Conservation (phyloP, 2,888 invertebrate genomes). For the Biston betularia region DNA sequence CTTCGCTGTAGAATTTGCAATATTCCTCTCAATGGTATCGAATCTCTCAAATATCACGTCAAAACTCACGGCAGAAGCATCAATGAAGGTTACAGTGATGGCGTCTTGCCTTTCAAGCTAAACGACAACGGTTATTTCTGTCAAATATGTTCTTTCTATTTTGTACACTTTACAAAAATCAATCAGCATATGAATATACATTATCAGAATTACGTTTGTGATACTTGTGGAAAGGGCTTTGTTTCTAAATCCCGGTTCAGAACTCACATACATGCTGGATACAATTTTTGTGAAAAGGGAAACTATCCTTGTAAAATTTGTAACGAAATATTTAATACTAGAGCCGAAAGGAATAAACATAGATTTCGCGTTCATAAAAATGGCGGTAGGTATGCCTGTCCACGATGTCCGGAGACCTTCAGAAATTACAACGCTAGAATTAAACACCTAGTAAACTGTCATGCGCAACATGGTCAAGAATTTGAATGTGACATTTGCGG, state of each 20-base stretch:
- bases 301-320: constrained; percentile 75
- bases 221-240: constrained; percentile 76
- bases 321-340: constrained; percentile 64
- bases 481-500: constrained; percentile 67
- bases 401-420: constrained; percentile 72
- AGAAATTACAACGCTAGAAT: constrained; percentile 70
- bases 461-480: constrained; percentile 62
- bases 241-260: constrained; percentile 74
- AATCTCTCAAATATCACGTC: constrained; percentile 69
- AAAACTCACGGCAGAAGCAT: constrained; percentile 60
- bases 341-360: constrained; percentile 69
- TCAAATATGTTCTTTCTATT: constrained; percentile 67
- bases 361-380: constrained; percentile 67
- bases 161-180: constrained; percentile 67
- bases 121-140: constrained; percentile 64
- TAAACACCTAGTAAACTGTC: constrained; percentile 71
- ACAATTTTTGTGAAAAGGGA: constrained; percentile 61
- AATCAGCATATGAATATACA: constrained; percentile 80
- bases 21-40: constrained; percentile 55
- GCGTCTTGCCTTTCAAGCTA: constrained; percentile 76
- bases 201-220: constrained; percentile 76
- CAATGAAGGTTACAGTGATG: constrained; percentile 68
- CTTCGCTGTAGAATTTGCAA: constrained; percentile 70
- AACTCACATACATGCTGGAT: constrained; percentile 67
- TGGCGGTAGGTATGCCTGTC: constrained; percentile 73